Base-by-base conservation (phyloP, 2,113 vertebrate genomes). In the Perccottus glenii region DNA sequence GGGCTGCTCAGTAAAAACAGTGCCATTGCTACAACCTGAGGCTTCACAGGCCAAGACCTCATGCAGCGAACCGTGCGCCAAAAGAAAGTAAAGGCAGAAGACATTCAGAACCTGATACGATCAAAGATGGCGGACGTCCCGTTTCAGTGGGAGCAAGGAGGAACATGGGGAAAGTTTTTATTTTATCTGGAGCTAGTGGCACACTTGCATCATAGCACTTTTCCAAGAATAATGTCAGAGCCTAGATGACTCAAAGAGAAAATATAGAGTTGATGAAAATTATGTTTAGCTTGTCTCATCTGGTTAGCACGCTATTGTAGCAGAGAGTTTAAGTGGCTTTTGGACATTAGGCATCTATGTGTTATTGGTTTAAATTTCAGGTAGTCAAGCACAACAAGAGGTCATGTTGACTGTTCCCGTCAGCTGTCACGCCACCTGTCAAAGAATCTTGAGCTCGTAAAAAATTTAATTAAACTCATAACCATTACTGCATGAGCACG, bases 171-270 rank as follows among this genome's bases (percentile, higher is more conserved):
- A 33, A 11, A 36, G 4, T 11, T 59, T 79, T 73, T 88, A 78
- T 90, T 89, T 84, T 77, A 79, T 83, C 80, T 90, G 87, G 89
- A 87, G 66, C 52, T 27, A 73, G 66, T 5, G 2, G 64, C 48
- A 85, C 64, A 59, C 77, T 83, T 81, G 86, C 83, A 87, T 89
- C 85, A 80, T 59, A 69, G 78, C 49, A 49, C 70, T 60, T 58
- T 51, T 89, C 85, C 87, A 85, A 87, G 81, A 88, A 87, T 87
- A 84, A 89, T 69, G 86, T 80, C 67, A 67, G 77, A 82, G 73
- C 62, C 68, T 46, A 27, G 81, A 83, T 88, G 85, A 90, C 81
- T 88, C 87, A 84, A 77, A 80, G 78, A 72, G 67, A 83, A 89
- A 88, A 86, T 61, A 78, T 57, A 51, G 77, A 69, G 64, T 53